phyloP scores from a whole-genome alignment of 2,888 invertebrate species.

The Arenicola marina region DNA sequence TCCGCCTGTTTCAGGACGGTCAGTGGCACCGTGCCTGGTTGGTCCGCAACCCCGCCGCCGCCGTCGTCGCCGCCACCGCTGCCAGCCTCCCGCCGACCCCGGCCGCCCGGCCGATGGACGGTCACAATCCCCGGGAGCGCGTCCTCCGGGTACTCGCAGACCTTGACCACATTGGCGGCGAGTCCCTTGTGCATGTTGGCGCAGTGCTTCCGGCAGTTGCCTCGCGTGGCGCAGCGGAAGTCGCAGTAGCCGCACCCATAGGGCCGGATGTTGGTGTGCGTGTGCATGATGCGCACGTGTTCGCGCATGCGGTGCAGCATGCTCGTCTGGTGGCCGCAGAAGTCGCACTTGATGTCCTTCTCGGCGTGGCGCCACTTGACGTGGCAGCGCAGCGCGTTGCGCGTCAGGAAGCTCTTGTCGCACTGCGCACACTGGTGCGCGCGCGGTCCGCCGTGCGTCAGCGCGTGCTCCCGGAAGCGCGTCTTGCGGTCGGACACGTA shows the following conservation, averaged over 20 bases:
- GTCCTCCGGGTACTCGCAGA: too few species aligned
- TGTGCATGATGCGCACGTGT: slow-evolving; percentile 45
- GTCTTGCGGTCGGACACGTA: slow-evolving; percentile 4
- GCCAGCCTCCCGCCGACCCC: too few species aligned
- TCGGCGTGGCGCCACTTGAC: slow-evolving; percentile 33
- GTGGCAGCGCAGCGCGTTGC: slow-evolving; percentile 6
- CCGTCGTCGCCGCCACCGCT: too few species aligned
- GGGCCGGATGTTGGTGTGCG: slow-evolving; percentile 41
- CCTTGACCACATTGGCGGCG: too few species aligned
- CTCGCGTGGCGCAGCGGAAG: slow-evolving; percentile 43
- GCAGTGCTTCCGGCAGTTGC: slow-evolving; percentile 46
- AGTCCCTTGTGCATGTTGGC: slow-evolving; percentile 40
- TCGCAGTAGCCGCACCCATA: slow-evolving; percentile 44
- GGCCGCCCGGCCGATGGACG: too few species aligned
- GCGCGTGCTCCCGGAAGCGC: background rate
- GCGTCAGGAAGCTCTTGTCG: slow-evolving; percentile 16
- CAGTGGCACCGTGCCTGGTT: too few species aligned
- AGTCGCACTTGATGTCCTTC: slow-evolving; percentile 37
- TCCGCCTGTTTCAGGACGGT: too few species aligned
- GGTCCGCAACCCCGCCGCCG: too few species aligned
- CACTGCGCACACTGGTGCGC: slow-evolving; percentile 10
- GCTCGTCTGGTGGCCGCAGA: slow-evolving; percentile 37
- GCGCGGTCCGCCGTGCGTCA: background rate
- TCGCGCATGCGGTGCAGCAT: slow-evolving; percentile 34
- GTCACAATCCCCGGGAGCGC: too few species aligned